Base-by-base conservation (phyloP, 2,888 invertebrate genomes). In the Eilema depressum region DNA sequence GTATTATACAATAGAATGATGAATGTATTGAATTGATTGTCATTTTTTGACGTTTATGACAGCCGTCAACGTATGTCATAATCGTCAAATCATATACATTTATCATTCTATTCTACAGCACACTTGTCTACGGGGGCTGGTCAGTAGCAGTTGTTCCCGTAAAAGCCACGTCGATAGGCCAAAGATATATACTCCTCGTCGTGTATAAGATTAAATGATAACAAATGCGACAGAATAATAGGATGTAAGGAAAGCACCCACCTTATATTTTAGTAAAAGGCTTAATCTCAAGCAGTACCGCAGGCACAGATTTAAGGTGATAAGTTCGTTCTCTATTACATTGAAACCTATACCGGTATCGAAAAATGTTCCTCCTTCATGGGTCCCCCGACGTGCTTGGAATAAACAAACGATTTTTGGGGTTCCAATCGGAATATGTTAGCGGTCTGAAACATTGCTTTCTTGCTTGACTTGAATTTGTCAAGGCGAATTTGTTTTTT, bases 331-430 rank as follows among this genome's bases (percentile, higher is more conserved):
- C 59, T 64, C 47, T 47, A 69, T 69, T 60, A 60, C 57, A 30
- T 11, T 23, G 47, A 47, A 57, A 56, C 69, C 59, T 41, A 60
- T 65, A 69, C 64, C 47, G 60, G 68, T 63, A 69, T 69, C 69
- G 69, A 64, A 69, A 69, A 64, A 69, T 69, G 69, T 69, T 47
- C 69, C 69, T 64, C 59, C 28, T 63, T 63, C 68, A 68, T 63
- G 33, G 57, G 25, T 63, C 68, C 59, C 60, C 12, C 26, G 64
- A 69, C 69, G 64, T 69, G 69, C 53, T 64, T 69, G 47, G 47
- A 69, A 64, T 69, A 64, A 41, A 37, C 37, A 25, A 68, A 60
- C 33, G 2, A 10, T 60, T 23, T 64, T 64, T 69, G 47, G 64
- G 64, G 33, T 30, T 30, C 64, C 64, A 69, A 64, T 60, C 69